Evolutionary conservation across 1,140 invertebrate species (phyloP), one percentile per base, ranked within the genome.

Genomic region (Chlorops oryzae): DNA sequence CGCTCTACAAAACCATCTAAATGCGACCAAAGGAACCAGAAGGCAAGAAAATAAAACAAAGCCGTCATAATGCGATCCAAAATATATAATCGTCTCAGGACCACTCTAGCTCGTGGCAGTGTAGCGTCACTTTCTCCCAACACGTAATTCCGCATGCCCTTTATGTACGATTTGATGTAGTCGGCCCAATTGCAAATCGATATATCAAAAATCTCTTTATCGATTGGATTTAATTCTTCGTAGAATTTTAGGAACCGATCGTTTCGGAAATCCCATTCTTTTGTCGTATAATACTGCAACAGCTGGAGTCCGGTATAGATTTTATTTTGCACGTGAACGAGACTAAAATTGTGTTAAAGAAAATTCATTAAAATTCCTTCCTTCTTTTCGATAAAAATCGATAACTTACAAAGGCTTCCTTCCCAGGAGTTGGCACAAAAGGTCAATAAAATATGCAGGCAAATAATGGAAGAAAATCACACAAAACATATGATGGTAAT

Each of bases 261-360:
- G 52, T 88, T 89, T 35, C 70, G 74, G 67, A 94, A 95, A 37
- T 78, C 74, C 90, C 90, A 95, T 58, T 86, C 77, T 61, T 86
- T 83, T 2, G 82, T 88, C 5, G 90, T 93, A 64, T 94, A 96
- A 69, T 89, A 94, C 58, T 91, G 83, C 0, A 95, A 68, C 1
- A 86, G 73, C 48, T 79, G 73, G 0, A 87, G 54, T 0, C 85
- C 85, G 28, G 73, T 74, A 6, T 76, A 78, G 5, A 87, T 77
- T 40, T 79, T 78, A 13, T 79, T 77, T 66, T 87, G 85, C 4
- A 82, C 75, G 54, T 77, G 78, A 0, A 87, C 75, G 74, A 88
- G 76, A 59, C 82, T 84, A 60, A 24, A 73, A 70, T 5, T 13
- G 39, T 15, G 12, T 37, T 13, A 13, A 3, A 17, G 18, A 23